Evolutionary conservation across 2,797 vertebrate genomes (phyloP), one percentile per base, ranked within the genome.

Genomic region (Menidia menidia): DNA sequence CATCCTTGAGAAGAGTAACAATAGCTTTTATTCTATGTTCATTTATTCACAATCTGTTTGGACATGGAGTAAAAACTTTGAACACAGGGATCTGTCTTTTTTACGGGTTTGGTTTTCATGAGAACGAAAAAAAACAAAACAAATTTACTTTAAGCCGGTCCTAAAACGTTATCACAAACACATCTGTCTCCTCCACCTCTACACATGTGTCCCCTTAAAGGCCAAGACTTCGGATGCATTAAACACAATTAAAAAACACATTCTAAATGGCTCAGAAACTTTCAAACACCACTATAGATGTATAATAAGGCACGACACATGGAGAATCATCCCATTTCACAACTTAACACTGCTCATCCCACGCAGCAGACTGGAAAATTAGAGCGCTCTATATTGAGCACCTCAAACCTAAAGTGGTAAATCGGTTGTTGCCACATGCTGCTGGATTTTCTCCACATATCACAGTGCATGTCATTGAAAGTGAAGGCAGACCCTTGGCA

Each of bases 401-500:
- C 79, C 76, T 81, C 82, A 70, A 62, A 70, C 79, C 66, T 60
- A 74, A 80, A 84, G 85, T 83, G 83, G 84, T 77, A 84, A 90
- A 90, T 91, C 75, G 79, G 77, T 78, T 77, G 87, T 68, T 50
- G 80, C 82, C 75, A 77, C 84, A 80, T 72, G 87, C 71, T 71
- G 78, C 72, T 52, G 75, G 80, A 65, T 80, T 84, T 84, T 82
- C 83, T 82, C 72, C 84, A 84, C 83, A 83, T 87, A 86, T 89
- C 85, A 87, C 74, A 2, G 82, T 77, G 87, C 81, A 68, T 87
- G 83, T 87, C 89, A 88, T 87, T 85, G 86, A 69, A 87, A 83
- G 88, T 78, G 89, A 89, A 90, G 86, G 83, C 83, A 76, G 65
- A 80, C 77, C 77, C 75, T 73, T 50, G 60, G 78, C 86, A 68